Evolutionary conservation across 2,797 vertebrate species (phyloP), one percentile per base, ranked within the genome.

Genomic region (Crenuchus spilurus): DNA sequence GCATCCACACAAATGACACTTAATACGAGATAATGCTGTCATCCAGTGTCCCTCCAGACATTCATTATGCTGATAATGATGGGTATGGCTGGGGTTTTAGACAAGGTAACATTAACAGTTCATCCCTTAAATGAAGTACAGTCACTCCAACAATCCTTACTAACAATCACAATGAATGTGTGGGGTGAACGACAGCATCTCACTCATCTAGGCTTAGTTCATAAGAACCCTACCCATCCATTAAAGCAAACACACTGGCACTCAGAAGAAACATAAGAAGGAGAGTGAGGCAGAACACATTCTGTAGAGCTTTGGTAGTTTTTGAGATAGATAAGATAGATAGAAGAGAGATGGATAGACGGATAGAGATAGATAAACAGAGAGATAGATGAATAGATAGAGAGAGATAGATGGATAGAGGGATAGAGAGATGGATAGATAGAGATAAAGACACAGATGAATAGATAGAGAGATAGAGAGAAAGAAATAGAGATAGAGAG

Each of bases 41-140:
- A 2, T 64, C 1, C 61, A 18, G 3, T n/a, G n/a, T n/a, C n/a
- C n/a, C n/a, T 18, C 61, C 61, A 64, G 39, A 64, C 61, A 51
- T 2, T 31, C 24, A 14, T 63, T 7, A 10, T 9, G 4, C 31
- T 41, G 18, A 1, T 64, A 64, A 18, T 28, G 16, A 30, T 3
- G 1, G 22, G 11, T 44, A n/a, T 2, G 4, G 14, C 5, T 18
- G 16, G 14, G n/a, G 60, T 26, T 42, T 2, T 6, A 28, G 60
- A 14, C 16, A 24, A 13, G 14, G 4, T 44, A 42, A 62, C 2
- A 28, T 2, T 3, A 61, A 31, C 11, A 55, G 22, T 0, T 13
- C 2, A 24, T 42, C 10, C 13, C 4, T 39, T 18, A 37, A 2
- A 37, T 11, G 18, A 22, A 35, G 18, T 7, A 11, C 2, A 33